Percentiles rank a stretch among this genome's conserved stretches.
These are phyloP conservation scores for Aricia artaxerxes DNA, from an alignment of 2,888 invertebrate genomes.

Conservation along the genomic window DNA sequence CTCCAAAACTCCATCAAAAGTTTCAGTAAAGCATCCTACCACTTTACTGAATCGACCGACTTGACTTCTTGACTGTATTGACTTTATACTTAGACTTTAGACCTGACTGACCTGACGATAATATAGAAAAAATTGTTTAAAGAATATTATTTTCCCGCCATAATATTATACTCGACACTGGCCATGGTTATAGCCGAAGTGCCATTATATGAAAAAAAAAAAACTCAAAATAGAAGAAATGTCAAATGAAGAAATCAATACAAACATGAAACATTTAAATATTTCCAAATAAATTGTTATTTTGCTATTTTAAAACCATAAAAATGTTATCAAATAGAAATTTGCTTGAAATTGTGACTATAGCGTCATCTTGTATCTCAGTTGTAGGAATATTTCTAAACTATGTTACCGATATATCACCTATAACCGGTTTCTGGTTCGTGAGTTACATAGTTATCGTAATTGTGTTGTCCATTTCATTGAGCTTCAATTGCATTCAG, in stretches of 20 bases:
- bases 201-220: no score
- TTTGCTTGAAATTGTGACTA: slow-evolving; percentile 58
- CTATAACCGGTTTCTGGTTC: slow-evolving; percentile 69
- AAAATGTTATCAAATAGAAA: slow-evolving; percentile 67
- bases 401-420: slow-evolving; percentile 66
- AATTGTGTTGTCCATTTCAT: slow-evolving; percentile 67
- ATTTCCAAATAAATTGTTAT: neutral
- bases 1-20: no score
- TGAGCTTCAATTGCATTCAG: slow-evolving; percentile 77
- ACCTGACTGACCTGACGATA: no score
- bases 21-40: no score
- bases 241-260: neutral
- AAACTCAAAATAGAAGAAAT: no score
- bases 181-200: no score
- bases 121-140: no score
- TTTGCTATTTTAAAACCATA: slow-evolving; percentile 12
- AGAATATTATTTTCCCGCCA: no score
- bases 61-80: no score
- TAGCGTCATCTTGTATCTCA: slow-evolving; percentile 59
- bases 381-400: slow-evolving; percentile 59
- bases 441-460: slow-evolving; percentile 62
- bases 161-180: no score
- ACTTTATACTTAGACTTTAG: no score
- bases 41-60: no score
- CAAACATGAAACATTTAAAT: neutral